Conservation (phyloP, 2,888 invertebrate genomes). For the Drosophila tanythrix region DNA sequence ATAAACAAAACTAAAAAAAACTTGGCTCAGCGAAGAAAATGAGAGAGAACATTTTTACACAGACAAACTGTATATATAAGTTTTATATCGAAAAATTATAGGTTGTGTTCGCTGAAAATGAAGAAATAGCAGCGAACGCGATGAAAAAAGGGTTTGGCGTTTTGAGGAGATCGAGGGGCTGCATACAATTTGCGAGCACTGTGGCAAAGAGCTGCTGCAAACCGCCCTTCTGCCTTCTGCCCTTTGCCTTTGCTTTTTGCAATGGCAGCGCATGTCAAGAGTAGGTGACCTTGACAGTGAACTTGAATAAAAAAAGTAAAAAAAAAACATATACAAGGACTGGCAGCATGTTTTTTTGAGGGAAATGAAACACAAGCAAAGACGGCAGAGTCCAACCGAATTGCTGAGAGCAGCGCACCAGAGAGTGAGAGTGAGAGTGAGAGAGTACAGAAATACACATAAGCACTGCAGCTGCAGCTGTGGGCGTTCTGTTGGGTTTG, state of each 20-base stretch:
- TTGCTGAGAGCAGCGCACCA: constrained; percentile 12
- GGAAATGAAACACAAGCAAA: constrained; percentile 28
- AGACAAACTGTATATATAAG: not conserved
- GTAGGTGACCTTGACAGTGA: constrained; percentile 93
- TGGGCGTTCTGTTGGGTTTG: constrained; percentile 14
- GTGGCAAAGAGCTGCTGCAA: constrained; percentile 47
- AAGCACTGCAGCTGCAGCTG: constrained; percentile 41
- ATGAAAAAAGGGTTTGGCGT: constrained; percentile 21
- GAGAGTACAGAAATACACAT: not conserved
- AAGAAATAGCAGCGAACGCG: constrained; percentile 23
- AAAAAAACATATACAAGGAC: constrained; percentile 78
- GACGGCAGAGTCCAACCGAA: constrained; percentile 27
- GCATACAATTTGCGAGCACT: constrained; percentile 49
- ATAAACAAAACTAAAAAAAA: constrained; percentile 21
- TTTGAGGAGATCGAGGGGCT: constrained; percentile 9
- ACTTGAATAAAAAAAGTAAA: constrained; percentile 87
- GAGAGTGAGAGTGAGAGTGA: constrained; percentile 6
- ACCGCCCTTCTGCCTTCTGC: constrained; percentile 46
- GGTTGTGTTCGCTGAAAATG: constrained; percentile 33
- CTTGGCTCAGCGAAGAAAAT: constrained; percentile 28
- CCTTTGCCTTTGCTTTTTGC: constrained; percentile 16
- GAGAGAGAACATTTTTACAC: not conserved
- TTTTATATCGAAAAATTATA: constrained; percentile 28
- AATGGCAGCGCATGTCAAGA: constrained; percentile 87
- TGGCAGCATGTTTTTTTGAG: constrained; percentile 41